Base-by-base conservation (phyloP, 1,140 invertebrate genomes). In the Berghia stephanieae region DNA sequence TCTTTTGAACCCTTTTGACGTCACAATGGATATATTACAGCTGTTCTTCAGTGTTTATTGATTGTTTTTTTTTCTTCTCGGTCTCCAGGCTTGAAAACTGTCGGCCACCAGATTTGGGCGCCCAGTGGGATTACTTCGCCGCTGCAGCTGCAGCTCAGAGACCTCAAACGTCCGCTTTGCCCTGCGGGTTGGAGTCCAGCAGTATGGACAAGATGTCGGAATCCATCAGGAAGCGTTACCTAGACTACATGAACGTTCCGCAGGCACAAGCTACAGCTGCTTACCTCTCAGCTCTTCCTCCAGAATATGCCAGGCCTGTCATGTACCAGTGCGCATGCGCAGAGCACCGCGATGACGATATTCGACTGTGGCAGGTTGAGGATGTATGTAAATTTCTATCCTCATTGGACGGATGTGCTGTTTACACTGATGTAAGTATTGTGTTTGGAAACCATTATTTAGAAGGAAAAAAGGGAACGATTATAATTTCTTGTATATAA, bases 371-470 rank as follows among this genome's bases (percentile, higher is more conserved):
- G 84, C 75, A 77, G 10, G 82, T 83, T 3, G 81, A 83, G 63
- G 78, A 81, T 55, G 84, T 86, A 2, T 80, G 77, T 70, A 78
- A 79, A 57, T 84, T 86, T 67, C 42, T 86, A 10, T 75, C 52
- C 13, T 78, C 72, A 0, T 46, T 86, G 13, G 83, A 86, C 13
- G 84, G 84, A 13, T 86, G 84, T 57, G 68, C 71, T 5, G 46
- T 82, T 13, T 86, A 86, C 44, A 72, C 81, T 43, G 81, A 86
- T 78, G 83, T 84, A 79, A 79, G 79, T 44, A 69, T n/a, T n/a
- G n/a, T 8, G 27, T 63, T 63, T n/a, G n/a, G n/a, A n/a, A n/a
- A n/a, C n/a, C n/a, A n/a, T n/a, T n/a, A n/a, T n/a, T n/a, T n/a
- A n/a, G n/a, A n/a, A n/a, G n/a, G n/a, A n/a, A n/a, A n/a, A n/a